Evolutionary conservation across 2,888 invertebrate species (phyloP), one percentile per base, ranked within the genome.

Genomic region (Agrochola litura): DNA sequence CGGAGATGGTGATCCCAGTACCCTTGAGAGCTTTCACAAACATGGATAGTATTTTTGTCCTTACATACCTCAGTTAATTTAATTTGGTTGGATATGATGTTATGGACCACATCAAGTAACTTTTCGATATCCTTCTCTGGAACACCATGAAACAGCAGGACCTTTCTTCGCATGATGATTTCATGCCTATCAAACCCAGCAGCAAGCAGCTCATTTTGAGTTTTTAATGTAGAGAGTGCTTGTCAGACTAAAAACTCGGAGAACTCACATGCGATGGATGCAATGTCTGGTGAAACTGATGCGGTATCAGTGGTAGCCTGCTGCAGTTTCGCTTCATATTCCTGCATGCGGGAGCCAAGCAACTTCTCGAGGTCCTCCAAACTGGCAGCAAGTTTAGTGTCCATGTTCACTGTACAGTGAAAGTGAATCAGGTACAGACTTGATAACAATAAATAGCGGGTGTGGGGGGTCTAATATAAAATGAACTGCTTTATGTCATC

Each of bases 81-180:
- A 14, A 63, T 22, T 41, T 41, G 14, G 41, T 41, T n/a, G 22
- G 41, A 1, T 14, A 41, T 6, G 6, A 63, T 41, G 6, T n/a
- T 41, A 10, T 22, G 22, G 63, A 63, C 37, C 10, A 63, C 37
- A 22, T 6, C 22, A 37, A 37, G 10, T 2, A 37, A 37, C 37
- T 37, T 63, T 63, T 63, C 37, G 22, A 12, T 37, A 10, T 37
- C 10, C 63, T 63, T 37, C 37, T 63, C 63, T 22, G 37, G 63
- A 22, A 63, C 63, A 63, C 37, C 61, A 37, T 61, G 61, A 16
- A 61, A 37, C 61, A 61, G 37, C 63, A 63, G 22, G 37, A 63
- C 63, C 6, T 63, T 37, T 49, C 49, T 49, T 49, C 16, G 14
- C 49, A 49, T 49, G 49, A 49, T 49, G 16, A 14, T 49, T 49